Conservation (phyloP, 2,797 vertebrate species). For the Anguilla marmorata region DNA sequence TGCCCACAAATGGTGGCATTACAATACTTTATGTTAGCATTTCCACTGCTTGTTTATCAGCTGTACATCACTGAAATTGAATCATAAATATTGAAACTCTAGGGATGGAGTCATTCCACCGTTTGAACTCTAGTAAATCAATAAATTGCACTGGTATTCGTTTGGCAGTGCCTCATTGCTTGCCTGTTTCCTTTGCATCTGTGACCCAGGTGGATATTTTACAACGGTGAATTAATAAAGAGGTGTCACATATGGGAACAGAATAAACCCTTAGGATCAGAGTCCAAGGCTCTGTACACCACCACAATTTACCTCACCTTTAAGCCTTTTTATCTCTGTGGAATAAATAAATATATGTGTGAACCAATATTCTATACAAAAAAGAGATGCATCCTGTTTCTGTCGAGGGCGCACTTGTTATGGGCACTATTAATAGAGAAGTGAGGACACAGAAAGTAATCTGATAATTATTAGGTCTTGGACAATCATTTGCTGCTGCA, state of each 20-base stretch:
- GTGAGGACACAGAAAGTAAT: background rate
- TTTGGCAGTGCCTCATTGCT: background rate
- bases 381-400: no score
- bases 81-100: background rate
- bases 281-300: background rate
- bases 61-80: no score
- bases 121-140: background rate
- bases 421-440: background rate
- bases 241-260: no score
- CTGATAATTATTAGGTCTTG: background rate
- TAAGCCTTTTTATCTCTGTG: background rate
- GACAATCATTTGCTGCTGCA: no score
- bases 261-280: no score
- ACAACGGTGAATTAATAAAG: background rate
- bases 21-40: no score
- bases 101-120: background rate
- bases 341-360: background rate
- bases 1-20: no score
- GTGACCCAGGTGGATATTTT: background rate
- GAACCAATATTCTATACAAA: no score
- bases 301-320: background rate
- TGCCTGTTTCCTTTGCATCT: background rate
- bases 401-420: background rate
- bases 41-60: no score
- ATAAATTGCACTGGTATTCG: background rate